Evolutionary conservation across 2,797 vertebrate genomes (phyloP).

Genomic region (Neomorphus geoffroyi): DNA sequence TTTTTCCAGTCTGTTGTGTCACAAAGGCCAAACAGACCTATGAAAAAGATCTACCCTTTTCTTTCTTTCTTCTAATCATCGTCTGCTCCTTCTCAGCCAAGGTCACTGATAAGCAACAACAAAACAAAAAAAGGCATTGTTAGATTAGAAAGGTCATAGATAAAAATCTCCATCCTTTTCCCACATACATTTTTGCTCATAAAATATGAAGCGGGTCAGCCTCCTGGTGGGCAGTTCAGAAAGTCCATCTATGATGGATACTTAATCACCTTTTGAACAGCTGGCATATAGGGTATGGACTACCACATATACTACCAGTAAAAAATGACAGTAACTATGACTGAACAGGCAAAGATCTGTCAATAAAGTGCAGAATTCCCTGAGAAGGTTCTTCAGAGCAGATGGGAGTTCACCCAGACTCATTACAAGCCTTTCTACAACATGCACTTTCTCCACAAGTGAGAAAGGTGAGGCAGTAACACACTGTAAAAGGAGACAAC

Average conservation of each 20-base stretch:
- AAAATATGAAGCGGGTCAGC: neutral
- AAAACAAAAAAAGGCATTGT: slow-evolving; percentile 29
- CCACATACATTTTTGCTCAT: neutral
- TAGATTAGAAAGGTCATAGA: neutral
- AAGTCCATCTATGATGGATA: neutral
- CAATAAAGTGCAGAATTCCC: neutral
- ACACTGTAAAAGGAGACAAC: neutral
- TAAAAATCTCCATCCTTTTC: neutral
- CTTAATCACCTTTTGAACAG: neutral
- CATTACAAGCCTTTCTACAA: neutral
- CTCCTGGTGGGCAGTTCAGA: neutral
- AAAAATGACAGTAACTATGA: neutral
- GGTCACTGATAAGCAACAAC: slow-evolving; percentile 29
- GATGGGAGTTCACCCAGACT: neutral
- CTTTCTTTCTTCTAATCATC: slow-evolving; percentile 37
- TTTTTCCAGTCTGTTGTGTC: neutral
- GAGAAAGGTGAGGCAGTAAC: neutral
- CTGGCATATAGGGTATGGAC: neutral
- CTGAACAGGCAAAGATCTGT: neutral
- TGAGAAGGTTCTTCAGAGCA: neutral
- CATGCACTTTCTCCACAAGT: neutral
- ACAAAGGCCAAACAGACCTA: neutral
- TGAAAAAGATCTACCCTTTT: neutral
- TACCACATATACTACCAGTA: neutral
- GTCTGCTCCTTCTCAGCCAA: slow-evolving; percentile 26